Percentiles rank a stretch among this genome's conserved stretches.
These are phyloP conservation scores for Bucco capensis DNA, from an alignment of 2,113 vertebrate species.

Conservation along the genomic window DNA sequence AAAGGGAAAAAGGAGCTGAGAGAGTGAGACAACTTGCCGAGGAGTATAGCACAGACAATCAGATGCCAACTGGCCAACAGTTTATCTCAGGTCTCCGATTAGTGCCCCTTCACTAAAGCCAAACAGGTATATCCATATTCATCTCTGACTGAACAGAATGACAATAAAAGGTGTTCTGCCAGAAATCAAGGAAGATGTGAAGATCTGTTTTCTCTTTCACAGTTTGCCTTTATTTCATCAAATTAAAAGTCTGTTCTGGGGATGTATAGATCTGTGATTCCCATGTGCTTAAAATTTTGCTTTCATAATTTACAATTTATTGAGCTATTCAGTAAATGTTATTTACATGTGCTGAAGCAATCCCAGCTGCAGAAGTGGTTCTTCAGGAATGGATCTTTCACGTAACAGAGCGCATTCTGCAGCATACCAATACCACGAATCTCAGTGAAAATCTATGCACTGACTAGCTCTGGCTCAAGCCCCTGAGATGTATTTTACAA, in stretches of 20 bases:
- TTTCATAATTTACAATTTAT: not conserved
- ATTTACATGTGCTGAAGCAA: not conserved
- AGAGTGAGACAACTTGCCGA: not conserved
- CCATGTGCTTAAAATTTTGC: not conserved
- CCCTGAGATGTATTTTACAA: not conserved
- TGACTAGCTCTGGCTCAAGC: not conserved
- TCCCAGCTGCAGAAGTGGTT: not conserved
- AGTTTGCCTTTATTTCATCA: not conserved
- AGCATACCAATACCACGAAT: not conserved
- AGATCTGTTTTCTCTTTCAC: not conserved
- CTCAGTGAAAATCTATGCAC: not conserved
- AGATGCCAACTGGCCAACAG: not conserved
- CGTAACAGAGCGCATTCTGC: not conserved
- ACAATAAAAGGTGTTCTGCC: not conserved
- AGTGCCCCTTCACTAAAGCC: not conserved
- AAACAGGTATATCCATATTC: not conserved
- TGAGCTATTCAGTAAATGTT: not conserved
- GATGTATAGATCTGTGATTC: not conserved
- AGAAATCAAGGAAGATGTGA: not conserved
- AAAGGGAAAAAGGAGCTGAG: not conserved
- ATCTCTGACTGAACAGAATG: not conserved
- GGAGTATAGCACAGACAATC: not conserved
- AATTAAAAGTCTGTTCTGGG: not conserved
- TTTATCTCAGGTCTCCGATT: not conserved
- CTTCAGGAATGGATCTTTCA: not conserved